These are phyloP conservation scores for Thalassophryne amazonica DNA, from an alignment of 2,797 vertebrate genomes.

Conservation along the genomic window DNA sequence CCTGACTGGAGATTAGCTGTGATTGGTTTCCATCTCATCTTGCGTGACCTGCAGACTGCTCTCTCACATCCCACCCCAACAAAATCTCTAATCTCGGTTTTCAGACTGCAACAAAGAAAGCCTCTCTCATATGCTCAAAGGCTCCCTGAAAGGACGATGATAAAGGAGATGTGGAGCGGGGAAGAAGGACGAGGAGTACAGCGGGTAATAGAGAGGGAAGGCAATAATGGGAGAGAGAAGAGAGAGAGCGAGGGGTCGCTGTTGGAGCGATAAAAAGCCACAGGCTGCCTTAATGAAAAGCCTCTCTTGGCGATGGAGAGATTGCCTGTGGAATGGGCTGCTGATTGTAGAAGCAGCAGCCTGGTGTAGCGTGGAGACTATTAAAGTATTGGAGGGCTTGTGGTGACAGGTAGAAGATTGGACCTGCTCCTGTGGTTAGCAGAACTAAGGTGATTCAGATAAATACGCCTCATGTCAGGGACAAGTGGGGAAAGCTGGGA, in stretches of 20 bases:
- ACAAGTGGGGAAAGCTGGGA: constrained; percentile 6
- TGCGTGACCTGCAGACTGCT: constrained; percentile 37
- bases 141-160: constrained; percentile 44
- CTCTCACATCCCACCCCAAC: constrained; percentile 33
- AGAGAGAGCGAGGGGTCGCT: constrained; percentile 23
- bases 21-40: constrained; percentile 45
- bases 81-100: constrained; percentile 58
- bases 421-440: constrained; percentile 38
- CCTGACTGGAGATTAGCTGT: constrained; percentile 26
- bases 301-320: constrained; percentile 72
- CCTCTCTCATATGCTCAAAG: constrained; percentile 26
- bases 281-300: constrained; percentile 74
- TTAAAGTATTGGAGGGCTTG: constrained; percentile 65
- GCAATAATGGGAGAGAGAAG: constrained; percentile 3
- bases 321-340: constrained; percentile 67
- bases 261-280: constrained; percentile 59
- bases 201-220: constrained; percentile 31
- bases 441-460: constrained; percentile 20
- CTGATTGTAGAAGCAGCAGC: constrained; percentile 75
- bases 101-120: constrained; percentile 50
- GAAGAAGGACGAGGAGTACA: constrained; percentile 9
- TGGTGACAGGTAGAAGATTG: constrained; percentile 64
- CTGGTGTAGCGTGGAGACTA: constrained; percentile 57
- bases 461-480: constrained; percentile 27
- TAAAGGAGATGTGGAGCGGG: constrained; percentile 40